phyloP scores from a whole-genome alignment of 2,888 invertebrate species.

The Cataglyphis cursor region DNA sequence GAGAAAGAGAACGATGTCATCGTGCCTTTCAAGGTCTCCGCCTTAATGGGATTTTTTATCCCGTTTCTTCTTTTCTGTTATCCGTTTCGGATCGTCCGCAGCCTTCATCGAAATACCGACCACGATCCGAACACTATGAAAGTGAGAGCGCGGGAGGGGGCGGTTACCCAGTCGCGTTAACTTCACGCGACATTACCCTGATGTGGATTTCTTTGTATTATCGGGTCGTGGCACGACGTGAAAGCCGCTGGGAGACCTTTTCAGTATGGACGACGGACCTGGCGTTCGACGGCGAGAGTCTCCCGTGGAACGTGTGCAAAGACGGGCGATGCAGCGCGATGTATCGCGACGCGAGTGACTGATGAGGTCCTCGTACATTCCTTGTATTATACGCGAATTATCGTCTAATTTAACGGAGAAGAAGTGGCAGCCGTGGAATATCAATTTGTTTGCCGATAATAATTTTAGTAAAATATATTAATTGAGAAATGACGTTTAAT shows the following conservation, averaged over 20 bases:
- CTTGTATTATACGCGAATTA: slow-evolving; percentile 45
- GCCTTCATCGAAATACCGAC: slow-evolving; percentile 49
- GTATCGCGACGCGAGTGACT: slow-evolving; percentile 41
- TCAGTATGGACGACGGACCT: slow-evolving; percentile 57
- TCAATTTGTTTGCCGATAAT: neutral
- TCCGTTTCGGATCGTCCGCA: neutral
- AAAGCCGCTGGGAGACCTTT: slow-evolving; percentile 46
- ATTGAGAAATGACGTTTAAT: neutral
- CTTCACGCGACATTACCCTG: slow-evolving; percentile 82
- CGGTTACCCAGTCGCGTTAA: slow-evolving; percentile 54
- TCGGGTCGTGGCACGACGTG: slow-evolving; percentile 44
- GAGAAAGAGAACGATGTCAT: slow-evolving; percentile 31
- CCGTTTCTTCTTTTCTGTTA: slow-evolving; percentile 44
- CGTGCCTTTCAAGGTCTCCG: slow-evolving; percentile 44
- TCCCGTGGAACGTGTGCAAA: slow-evolving; percentile 52
- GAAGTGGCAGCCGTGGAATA: slow-evolving; percentile 6
- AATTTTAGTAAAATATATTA: neutral
- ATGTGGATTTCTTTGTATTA: slow-evolving; percentile 77
- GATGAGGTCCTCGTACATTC: slow-evolving; percentile 52
- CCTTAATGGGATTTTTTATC: slow-evolving; percentile 58
- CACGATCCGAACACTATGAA: slow-evolving; percentile 39
- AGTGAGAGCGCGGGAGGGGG: neutral
- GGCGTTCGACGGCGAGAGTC: slow-evolving; percentile 58
- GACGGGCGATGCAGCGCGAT: slow-evolving; percentile 43
- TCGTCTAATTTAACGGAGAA: slow-evolving; percentile 44